Percentiles rank a stretch among this genome's conserved stretches.
These are phyloP conservation scores for Tursiops truncatus DNA, from an alignment of 2,113 vertebrate genomes.

Conservation along the genomic window DNA sequence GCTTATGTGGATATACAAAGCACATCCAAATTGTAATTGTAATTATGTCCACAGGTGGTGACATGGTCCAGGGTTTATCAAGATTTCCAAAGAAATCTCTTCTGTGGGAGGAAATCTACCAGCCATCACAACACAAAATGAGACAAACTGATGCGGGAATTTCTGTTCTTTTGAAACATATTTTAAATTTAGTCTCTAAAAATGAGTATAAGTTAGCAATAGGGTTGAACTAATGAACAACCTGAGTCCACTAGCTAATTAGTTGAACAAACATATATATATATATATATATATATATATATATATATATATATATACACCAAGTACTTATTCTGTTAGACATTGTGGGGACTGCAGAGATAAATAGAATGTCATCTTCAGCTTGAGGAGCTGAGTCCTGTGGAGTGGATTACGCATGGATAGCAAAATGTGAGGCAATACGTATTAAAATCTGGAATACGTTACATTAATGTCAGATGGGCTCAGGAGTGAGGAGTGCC, in stretches of 20 bases:
- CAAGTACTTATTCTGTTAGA: background rate
- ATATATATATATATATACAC: too few relatives aligned
- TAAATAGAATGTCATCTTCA: background rate
- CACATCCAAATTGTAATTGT: background rate
- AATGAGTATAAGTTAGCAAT: background rate
- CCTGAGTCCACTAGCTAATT: background rate
- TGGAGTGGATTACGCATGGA: background rate
- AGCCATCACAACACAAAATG: background rate
- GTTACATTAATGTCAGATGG: background rate
- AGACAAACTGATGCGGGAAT: background rate
- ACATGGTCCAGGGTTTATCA: background rate
- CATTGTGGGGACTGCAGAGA: background rate
- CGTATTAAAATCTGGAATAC: background rate
- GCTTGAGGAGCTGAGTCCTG: background rate
- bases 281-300: too few relatives aligned
- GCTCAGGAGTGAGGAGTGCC: background rate
- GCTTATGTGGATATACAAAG: conserved; percentile 62
- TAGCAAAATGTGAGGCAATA: background rate
- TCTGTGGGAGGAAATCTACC: background rate
- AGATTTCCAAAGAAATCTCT: conserved; percentile 45
- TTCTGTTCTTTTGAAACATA: background rate
- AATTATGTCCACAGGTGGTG: background rate
- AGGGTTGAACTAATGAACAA: background rate
- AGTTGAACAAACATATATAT: background rate
- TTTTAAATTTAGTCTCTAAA: conserved; percentile 1